phyloP scores from a whole-genome alignment of 2,797 vertebrate species.

The Helicolenus hilgendorfi region DNA sequence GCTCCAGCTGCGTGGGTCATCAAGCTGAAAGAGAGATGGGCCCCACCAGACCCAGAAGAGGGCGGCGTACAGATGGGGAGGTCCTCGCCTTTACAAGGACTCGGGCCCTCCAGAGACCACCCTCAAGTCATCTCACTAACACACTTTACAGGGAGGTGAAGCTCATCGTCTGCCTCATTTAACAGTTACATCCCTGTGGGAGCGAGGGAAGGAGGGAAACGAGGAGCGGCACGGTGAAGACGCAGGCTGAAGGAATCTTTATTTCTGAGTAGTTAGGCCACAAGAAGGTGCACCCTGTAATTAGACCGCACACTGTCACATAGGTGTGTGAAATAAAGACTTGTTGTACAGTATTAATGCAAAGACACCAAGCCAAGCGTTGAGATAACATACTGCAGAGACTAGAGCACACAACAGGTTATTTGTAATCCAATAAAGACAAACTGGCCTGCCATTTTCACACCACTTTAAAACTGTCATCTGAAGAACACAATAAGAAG shows the following conservation, averaged over 20 bases:
- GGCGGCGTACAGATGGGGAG: conserved; percentile 54
- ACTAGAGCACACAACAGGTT: not conserved
- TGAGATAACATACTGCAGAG: not conserved
- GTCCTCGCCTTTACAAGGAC: conserved; percentile 76
- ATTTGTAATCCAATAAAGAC: not conserved
- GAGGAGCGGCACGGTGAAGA: not conserved
- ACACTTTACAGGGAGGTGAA: conserved; percentile 73
- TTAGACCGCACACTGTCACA: not conserved
- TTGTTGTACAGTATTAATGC: not conserved
- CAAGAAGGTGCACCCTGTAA: not conserved
- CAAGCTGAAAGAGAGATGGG: conserved; percentile 26
- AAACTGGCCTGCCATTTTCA: not conserved
- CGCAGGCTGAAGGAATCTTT: not conserved
- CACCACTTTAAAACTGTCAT: not conserved
- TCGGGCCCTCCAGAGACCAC: conserved; percentile 73
- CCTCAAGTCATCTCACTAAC: conserved; percentile 66
- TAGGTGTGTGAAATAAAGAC: not conserved
- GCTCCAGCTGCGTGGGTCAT: conserved; percentile 68
- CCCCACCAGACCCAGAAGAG: conserved; percentile 47
- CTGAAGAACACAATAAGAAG: not conserved
- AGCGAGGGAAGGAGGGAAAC: not conserved
- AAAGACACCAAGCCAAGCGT: not conserved
- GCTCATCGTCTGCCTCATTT: conserved; percentile 65
- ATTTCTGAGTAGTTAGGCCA: not conserved
- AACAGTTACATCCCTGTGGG: conserved; percentile 45